Evolutionary conservation across 2,113 vertebrate species (phyloP).

Genomic region (Pardalotus punctatus): DNA sequence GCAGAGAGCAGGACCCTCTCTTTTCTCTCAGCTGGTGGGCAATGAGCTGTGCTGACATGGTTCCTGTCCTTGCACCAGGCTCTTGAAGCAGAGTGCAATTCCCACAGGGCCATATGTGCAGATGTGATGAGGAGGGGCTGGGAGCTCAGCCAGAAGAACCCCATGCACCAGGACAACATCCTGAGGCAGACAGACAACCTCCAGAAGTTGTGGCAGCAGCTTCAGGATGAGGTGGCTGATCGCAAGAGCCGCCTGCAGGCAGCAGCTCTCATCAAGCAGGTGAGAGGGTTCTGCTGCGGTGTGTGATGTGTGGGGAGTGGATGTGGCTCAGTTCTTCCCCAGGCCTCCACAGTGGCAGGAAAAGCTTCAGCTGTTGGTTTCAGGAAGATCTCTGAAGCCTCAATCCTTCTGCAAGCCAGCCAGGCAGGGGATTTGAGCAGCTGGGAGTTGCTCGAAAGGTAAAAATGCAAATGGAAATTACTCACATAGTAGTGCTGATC

Average conservation of each 20-base stretch:
- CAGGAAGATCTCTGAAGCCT: background rate
- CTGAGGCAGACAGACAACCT: constrained; percentile 75
- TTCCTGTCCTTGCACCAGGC: constrained; percentile 56
- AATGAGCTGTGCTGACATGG: background rate
- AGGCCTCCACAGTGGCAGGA: background rate
- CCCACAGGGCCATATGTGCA: constrained; percentile 73
- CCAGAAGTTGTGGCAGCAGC: constrained; percentile 78
- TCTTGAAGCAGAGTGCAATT: constrained; percentile 79
- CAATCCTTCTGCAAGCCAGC: background rate
- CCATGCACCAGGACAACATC: constrained; percentile 22
- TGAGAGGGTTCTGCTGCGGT: background rate
- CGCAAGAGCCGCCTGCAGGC: constrained; percentile 75
- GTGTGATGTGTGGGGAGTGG: fast-evolving
- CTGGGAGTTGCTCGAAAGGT: background rate
- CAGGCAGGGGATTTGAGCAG: background rate
- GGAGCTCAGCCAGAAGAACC: constrained; percentile 72
- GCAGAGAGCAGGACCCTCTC: background rate
- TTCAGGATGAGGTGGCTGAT: constrained; percentile 66
- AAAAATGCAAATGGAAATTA: background rate
- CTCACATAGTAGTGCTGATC: background rate
- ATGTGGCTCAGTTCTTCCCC: background rate
- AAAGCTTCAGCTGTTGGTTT: background rate
- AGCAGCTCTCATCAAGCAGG: constrained; percentile 80
- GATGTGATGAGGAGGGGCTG: constrained; percentile 74
- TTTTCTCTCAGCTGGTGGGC: background rate